Percentiles rank a stretch among this genome's conserved stretches.
Conservation (phyloP, 2,113 vertebrate genomes). For the Megaceryle torquata region DNA sequence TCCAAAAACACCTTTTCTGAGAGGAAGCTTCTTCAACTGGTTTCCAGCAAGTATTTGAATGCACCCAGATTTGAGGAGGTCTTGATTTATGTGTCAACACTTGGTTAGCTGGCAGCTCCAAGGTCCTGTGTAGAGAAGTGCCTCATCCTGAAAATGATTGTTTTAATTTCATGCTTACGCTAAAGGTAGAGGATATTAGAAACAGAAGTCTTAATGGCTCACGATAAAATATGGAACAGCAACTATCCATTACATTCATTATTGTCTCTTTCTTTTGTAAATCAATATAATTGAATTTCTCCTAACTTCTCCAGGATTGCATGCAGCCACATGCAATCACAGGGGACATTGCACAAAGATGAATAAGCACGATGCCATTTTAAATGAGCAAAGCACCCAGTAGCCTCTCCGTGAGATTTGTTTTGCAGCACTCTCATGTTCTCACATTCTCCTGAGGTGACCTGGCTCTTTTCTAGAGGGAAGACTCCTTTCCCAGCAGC, state of each 20-base stretch:
- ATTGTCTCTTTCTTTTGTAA: conserved; percentile 57
- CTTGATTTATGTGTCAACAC: neutral
- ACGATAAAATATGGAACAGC: conserved; percentile 59
- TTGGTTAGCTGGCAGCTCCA: conserved; percentile 12
- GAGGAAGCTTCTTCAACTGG: neutral
- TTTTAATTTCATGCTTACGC: conserved; percentile 55
- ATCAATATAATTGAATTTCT: conserved; percentile 65
- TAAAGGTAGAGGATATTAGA: conserved; percentile 57
- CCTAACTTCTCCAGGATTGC: conserved; percentile 32
- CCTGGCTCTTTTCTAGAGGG: neutral
- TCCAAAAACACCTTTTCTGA: neutral
- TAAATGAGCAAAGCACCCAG: conserved; percentile 3
- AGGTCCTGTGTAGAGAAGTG: neutral
- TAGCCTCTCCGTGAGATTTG: neutral
- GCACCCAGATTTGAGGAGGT: neutral
- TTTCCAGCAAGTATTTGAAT: neutral
- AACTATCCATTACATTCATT: conserved; percentile 54
- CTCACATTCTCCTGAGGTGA: neutral
- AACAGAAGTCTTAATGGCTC: conserved; percentile 46
- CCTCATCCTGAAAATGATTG: conserved; percentile 46
- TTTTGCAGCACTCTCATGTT: neutral
- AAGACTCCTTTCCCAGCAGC: neutral
- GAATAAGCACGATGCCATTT: conserved; percentile 4
- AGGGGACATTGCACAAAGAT: conserved; percentile 39
- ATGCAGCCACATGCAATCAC: conserved; percentile 2